Evolutionary conservation across 2,888 invertebrate genomes (phyloP), one percentile per base, ranked within the genome.

Genomic region (Bedellia somnulentella): DNA sequence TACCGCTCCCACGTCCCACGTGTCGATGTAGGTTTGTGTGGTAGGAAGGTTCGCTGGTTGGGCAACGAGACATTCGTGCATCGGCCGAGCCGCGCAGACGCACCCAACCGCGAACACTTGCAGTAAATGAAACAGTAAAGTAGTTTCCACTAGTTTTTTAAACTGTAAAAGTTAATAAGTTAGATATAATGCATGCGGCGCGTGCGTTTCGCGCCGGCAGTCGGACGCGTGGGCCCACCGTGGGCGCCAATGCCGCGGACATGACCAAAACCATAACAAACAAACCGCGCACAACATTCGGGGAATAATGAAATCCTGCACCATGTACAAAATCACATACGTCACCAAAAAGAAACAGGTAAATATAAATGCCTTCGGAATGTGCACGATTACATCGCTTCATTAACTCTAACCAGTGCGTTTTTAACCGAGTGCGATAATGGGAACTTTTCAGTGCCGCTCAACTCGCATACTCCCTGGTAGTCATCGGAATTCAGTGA

Each of bases 401-500:
- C n/a, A n/a, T n/a, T 10, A 10, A 10, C 24, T 5, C 6, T 24
- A 24, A 42, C 13, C 5, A 62, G 43, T n/a, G 49, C 44, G 32
- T 53, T 49, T 34, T 45, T 55, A 23, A 61, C 42, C 14, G 57
- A 48, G 6, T 42, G 40, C 10, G 51, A 37, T 17, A 68, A 47
- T 17, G 58, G 58, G 32, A 53, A 52, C 30, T 40, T 43, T 2
- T 32, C 33, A 15, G 32, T 25, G 15, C 37, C 34, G 5, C 30
- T 24, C 12, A 46, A 40, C 15, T 39, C 39, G 49, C 89, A 90
- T 11, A 57, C 51, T 3, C 81, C 81, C 30, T 63, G 68, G 52
- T 80, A 83, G 57, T 93, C 93, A 52, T 93, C 93, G 2, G 82
- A 78, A 49, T 92, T 92, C 14, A 93, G 66, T 6, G 88, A 86